Evolutionary conservation across 2,797 vertebrate genomes (phyloP), one percentile per base, ranked within the genome.

Genomic region (Crocidura indochinensis): DNA sequence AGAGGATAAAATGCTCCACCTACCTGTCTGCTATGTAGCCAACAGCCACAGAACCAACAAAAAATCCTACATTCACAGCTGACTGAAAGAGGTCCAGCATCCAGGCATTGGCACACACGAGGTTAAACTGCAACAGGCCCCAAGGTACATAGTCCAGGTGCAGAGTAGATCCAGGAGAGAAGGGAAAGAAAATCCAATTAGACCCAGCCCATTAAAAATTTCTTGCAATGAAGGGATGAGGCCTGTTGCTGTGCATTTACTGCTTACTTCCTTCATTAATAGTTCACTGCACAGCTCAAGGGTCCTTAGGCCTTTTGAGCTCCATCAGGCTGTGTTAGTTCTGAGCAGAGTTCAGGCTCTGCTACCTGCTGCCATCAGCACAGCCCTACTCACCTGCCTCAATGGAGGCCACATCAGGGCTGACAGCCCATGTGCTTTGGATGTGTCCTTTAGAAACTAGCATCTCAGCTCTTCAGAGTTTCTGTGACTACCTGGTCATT

Each of bases 81-180:
- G 94, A 97, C 75, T 98, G 97, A 90, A 97, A 97, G 49, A 98
- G 88, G 71, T 98, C 97, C 96, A 98, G 86, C 95, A 98, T 97
- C 97, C 97, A 98, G 84, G 96, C 96, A 51, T 96, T 90, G 38
- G 95, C 72, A 2, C 97, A 97, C 49, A 98, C 96, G 20, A 98
- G 96, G 79, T 97, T 94, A 93, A 98, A 97, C 97, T 98, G 87
- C 79, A 29, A 68, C 17, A 2, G 15, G 94, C 56, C 17, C 11
- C 49, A 65, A 27, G 4, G 1, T 93, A 19, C 38, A 38, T 38
- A 56, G n/a, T 26, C 17, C 26, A 0, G 20, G 93, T 24, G 27
- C 79, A 14, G 0, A 26, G 44, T 24, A 65, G 64, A 73, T 29
- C 38, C 79, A 14, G 0, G n/a, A 44, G 82, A 71, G 91, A 75